These are phyloP conservation scores for Oreochromis grahami DNA, from an alignment of 2,797 vertebrate genomes.

Conservation along the genomic window DNA sequence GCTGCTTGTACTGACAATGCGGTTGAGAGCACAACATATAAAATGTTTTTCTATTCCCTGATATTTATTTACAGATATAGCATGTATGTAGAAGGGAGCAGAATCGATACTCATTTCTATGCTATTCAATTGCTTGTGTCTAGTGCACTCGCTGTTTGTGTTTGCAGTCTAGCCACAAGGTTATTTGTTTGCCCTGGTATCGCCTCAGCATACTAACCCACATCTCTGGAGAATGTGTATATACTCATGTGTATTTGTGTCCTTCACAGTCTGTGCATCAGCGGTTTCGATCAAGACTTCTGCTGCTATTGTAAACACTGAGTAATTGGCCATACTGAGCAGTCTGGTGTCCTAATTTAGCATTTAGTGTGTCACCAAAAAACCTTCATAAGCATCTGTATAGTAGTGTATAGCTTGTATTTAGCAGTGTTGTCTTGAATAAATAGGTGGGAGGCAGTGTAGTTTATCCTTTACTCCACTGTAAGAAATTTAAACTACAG, in stretches of 20 bases:
- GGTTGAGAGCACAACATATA: background rate
- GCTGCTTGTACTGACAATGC: background rate
- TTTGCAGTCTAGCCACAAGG: slow-evolving; percentile 11
- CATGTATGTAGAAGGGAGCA: background rate
- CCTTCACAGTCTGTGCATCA: slow-evolving; percentile 15
- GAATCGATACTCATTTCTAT: slow-evolving; percentile 21
- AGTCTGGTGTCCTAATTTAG: slow-evolving; percentile 26
- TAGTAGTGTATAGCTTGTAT: background rate
- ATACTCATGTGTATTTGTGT: slow-evolving; percentile 1
- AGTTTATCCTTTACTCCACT: background rate
- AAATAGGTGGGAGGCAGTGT: background rate
- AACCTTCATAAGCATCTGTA: background rate
- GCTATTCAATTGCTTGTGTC: background rate
- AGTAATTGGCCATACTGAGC: slow-evolving; percentile 17
- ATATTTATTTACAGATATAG: slow-evolving; percentile 19
- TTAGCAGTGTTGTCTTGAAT: background rate
- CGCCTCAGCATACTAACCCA: slow-evolving; percentile 23
- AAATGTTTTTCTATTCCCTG: background rate
- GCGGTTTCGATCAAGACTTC: slow-evolving; percentile 10
- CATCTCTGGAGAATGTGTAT: slow-evolving; percentile 9
- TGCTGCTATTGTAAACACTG: slow-evolving; percentile 32
- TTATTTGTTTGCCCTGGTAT: slow-evolving; percentile 31
- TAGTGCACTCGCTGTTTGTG: background rate
- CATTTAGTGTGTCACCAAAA: background rate
- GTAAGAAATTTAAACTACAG: background rate